A percentile compares a stretch with the other conserved stretches of the same genome.
Evolutionary conservation across 1,140 invertebrate species (phyloP).

Genomic region (Drosophila sucinea): DNA sequence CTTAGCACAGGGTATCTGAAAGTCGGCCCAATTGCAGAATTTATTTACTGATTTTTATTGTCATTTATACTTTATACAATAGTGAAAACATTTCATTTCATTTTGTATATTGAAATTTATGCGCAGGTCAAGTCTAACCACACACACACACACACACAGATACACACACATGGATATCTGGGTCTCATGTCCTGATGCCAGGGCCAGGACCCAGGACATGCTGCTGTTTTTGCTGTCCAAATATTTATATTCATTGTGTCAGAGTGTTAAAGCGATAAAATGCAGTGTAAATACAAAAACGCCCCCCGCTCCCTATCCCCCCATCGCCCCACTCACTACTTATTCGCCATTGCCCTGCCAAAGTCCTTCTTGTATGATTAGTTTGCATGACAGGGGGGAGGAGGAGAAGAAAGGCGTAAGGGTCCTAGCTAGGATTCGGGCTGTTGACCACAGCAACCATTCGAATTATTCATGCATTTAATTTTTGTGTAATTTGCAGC

Average conservation of each 20-base stretch:
- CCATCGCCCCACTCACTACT: background rate
- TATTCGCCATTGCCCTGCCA: slow-evolving; percentile 27
- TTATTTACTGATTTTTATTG: background rate
- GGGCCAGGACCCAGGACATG: slow-evolving; percentile 16
- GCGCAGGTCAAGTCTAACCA: slow-evolving; percentile 67
- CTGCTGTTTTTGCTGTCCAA: slow-evolving; percentile 80
- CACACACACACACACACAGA: slow-evolving; percentile 38
- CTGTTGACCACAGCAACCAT: slow-evolving; percentile 76
- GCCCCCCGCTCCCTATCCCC: background rate
- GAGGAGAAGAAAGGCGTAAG: background rate
- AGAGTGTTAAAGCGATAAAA: slow-evolving; percentile 81
- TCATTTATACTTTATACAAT: slow-evolving; percentile 19
- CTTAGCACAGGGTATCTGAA: background rate
- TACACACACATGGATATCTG: slow-evolving; percentile 50
- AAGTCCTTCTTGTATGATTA: slow-evolving; percentile 53
- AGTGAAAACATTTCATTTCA: slow-evolving; percentile 60
- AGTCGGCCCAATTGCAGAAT: background rate
- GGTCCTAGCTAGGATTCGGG: slow-evolving; percentile 43
- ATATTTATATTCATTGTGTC: slow-evolving; percentile 82
- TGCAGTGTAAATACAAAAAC: slow-evolving; percentile 77
- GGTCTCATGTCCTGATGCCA: slow-evolving; percentile 58
- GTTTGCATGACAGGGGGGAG: slow-evolving; percentile 18
- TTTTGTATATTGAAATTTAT: slow-evolving; percentile 75
- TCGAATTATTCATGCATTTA: slow-evolving; percentile 81
- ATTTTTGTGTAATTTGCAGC: slow-evolving; percentile 80